Evolutionary conservation across 1,140 invertebrate species (phyloP), one percentile per base, ranked within the genome.

Genomic region (Oncopodura yosiiana): DNA sequence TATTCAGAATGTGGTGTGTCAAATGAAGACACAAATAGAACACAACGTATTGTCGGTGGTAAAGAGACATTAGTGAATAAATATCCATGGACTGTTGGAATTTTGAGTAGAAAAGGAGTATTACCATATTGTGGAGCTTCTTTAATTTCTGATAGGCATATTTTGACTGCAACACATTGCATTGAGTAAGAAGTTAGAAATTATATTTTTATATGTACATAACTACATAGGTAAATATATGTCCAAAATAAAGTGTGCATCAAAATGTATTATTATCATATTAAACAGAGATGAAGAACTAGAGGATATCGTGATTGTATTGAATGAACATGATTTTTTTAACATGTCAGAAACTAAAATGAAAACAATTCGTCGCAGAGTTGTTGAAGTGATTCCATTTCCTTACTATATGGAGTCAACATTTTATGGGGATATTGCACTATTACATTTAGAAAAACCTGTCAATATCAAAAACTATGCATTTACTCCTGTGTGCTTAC

Each of bases 111-210:
- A 23, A 37, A 42, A 3, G 52, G 52, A 24, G 52, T 43, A 18
- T 21, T 59, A 1, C 63, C 63, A 1, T 60, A 58, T 32, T 66
- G 64, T 53, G 64, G 64, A n/a, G 64, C 41, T 3, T 42, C 45
- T 34, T 49, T 66, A 19, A 64, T 66, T 16, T 62, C 59, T 27
- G 60, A 58, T 34, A 1, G 60, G 43, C 64, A 62, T 26, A 60
- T 60, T 11, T 14, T 64, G 6, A 65, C 64, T 1, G 64, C 64
- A 0, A 44, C 53, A 4, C 64, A 65, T 51, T 65, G 64, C 41
- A 43, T 64, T 29, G 58, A 60, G 34, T 57, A 60, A 58, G 60
- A 54, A 38, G 52, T 26, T 2, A n/a, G 30, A 38, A 8, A 38
- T 16, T 19, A 21, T 18, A 34, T 14, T 27, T 30, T 46, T 30